phyloP scores from a whole-genome alignment of 1,140 invertebrate species.

The Drosophila subpulchrella region DNA sequence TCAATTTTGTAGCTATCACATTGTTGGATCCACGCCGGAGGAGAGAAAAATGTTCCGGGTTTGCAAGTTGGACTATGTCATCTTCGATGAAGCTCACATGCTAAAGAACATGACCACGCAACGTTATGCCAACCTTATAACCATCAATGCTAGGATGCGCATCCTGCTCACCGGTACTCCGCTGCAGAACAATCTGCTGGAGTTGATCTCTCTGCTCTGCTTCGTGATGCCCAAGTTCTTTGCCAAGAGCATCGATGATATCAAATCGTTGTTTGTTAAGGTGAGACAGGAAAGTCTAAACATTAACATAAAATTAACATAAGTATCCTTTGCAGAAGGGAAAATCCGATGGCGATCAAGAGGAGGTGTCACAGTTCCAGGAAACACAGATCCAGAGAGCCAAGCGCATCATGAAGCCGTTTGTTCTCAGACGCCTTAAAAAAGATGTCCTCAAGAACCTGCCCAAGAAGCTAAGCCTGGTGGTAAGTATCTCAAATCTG shows the following conservation, averaged over 20 bases:
- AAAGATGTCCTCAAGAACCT: slow-evolving; percentile 92
- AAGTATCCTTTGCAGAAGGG: slow-evolving; percentile 65
- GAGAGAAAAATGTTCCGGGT: slow-evolving; percentile 96
- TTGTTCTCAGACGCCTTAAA: slow-evolving; percentile 96
- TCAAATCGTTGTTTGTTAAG: slow-evolving; percentile 94
- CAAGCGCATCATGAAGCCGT: slow-evolving; percentile 98
- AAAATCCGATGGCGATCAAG: slow-evolving; percentile 85
- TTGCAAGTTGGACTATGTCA: slow-evolving; percentile 94
- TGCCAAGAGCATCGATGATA: slow-evolving; percentile 93
- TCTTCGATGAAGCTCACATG: slow-evolving; percentile 99
- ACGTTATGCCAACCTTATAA: slow-evolving; percentile 94
- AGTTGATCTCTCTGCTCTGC: slow-evolving; percentile 96
- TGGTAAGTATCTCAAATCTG: slow-evolving; percentile 83
- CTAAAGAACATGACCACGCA: slow-evolving; percentile 98
- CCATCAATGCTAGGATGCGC: slow-evolving; percentile 93
- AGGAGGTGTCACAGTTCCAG: slow-evolving; percentile 91
- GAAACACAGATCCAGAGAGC: slow-evolving; percentile 95
- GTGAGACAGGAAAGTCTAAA: slow-evolving; percentile 17
- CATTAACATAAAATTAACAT: too few relatives aligned
- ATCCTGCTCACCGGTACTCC: slow-evolving; percentile 96
- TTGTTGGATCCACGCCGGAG: slow-evolving; percentile 92
- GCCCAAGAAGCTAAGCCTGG: slow-evolving; percentile 91
- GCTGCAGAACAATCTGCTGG: slow-evolving; percentile 97
- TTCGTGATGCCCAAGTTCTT: slow-evolving; percentile 99
- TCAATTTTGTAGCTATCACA: slow-evolving; percentile 86